These are phyloP conservation scores for Taurulus bubalis DNA, from an alignment of 2,113 vertebrate genomes.

Conservation along the genomic window DNA sequence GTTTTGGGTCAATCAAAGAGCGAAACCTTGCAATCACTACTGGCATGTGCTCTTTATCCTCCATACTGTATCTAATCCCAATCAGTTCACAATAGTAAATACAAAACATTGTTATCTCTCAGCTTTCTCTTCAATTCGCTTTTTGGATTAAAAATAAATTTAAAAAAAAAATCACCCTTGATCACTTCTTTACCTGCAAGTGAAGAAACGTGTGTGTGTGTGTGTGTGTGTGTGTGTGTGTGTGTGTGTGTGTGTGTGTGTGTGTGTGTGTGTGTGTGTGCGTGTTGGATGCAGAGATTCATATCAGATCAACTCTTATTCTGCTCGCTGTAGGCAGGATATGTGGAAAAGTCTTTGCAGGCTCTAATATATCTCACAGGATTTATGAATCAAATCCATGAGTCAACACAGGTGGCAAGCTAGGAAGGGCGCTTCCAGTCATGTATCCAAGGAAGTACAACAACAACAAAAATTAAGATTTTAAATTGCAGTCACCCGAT, in stretches of 20 bases:
- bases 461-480: background rate
- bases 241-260: background rate
- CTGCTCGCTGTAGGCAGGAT: background rate
- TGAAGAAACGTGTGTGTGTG: background rate
- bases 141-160: background rate
- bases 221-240: background rate
- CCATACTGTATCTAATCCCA: background rate
- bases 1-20: slow-evolving; percentile 25
- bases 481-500: background rate
- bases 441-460: slow-evolving; percentile 7
- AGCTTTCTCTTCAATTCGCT: background rate
- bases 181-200: background rate
- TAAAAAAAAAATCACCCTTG: background rate
- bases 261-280: background rate
- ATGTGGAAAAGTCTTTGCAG: background rate
- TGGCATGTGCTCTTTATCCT: background rate
- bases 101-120: background rate
- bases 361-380: background rate
- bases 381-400: slow-evolving; percentile 1
- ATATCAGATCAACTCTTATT: slow-evolving; percentile 12
- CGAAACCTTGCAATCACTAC: background rate
- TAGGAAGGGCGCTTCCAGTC: background rate
- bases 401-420: slow-evolving; percentile 12
- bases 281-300: slow-evolving; percentile 1
- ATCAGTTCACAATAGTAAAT: background rate